Conservation (phyloP, 2,797 vertebrate species). For the Chiroxiphia lanceolata region DNA sequence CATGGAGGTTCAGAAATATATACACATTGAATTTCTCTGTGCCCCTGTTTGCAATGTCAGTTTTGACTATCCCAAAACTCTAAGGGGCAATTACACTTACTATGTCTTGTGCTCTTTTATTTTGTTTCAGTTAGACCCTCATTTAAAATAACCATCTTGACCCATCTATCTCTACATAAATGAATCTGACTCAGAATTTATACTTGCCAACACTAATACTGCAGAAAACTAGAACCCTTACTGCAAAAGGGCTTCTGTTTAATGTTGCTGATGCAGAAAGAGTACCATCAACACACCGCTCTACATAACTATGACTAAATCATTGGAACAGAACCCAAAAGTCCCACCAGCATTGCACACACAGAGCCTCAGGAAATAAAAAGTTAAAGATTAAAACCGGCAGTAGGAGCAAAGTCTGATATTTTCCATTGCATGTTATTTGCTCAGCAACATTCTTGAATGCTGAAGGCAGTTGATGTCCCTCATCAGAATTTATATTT, state of each 20-base stretch:
- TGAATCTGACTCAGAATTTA: neutral
- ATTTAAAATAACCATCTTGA: neutral
- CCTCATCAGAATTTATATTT: neutral
- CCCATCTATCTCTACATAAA: neutral
- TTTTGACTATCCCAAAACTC: neutral
- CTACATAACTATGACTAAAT: neutral
- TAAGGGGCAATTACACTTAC: neutral
- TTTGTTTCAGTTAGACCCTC: neutral
- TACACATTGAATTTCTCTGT: neutral
- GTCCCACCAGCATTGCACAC: neutral
- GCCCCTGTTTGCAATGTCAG: neutral
- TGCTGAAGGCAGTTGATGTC: neutral
- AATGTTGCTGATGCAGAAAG: neutral
- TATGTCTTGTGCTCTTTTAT: neutral
- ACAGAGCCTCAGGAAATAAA: neutral
- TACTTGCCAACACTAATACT: neutral
- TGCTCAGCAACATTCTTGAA: neutral
- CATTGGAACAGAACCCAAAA: neutral
- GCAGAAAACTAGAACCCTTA: neutral
- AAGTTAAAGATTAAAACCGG: neutral
- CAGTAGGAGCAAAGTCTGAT: neutral
- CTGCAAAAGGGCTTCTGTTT: neutral
- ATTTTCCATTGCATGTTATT: neutral
- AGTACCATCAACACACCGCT: neutral
- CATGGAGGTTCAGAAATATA: neutral